These are phyloP conservation scores for Chrysomallon squamiferum DNA, from an alignment of 1,140 invertebrate species.

Conservation along the genomic window DNA sequence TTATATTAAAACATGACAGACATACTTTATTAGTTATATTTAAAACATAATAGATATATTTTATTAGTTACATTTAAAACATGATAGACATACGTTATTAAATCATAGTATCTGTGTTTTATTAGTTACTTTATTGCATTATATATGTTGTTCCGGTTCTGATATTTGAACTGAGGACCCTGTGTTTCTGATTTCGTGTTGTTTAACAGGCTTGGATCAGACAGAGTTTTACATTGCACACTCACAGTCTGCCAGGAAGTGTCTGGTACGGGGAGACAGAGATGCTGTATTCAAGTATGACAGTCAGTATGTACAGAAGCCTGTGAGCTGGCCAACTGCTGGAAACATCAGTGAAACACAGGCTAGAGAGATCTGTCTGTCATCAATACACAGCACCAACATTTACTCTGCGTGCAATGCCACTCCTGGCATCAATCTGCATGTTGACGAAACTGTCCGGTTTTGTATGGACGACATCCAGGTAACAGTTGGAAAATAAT, in stretches of 20 bases:
- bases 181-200: too few relatives aligned
- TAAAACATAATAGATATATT: too few relatives aligned
- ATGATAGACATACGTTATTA: too few relatives aligned
- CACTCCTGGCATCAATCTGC: constrained; percentile 5
- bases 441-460: constrained; percentile 18
- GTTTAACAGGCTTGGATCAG: constrained; percentile 38
- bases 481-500: too few relatives aligned
- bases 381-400: constrained; percentile 13
- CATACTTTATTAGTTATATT: too few relatives aligned
- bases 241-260: constrained; percentile 2
- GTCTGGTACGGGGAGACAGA: constrained; percentile 13
- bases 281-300: constrained; percentile 30
- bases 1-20: too few relatives aligned
- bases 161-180: too few relatives aligned
- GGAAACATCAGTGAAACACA: constrained; percentile 23
- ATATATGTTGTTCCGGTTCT: too few relatives aligned
- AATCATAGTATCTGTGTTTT: too few relatives aligned
- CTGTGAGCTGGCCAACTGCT: constrained; percentile 29
- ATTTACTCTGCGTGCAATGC: constrained; percentile 25
- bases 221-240: constrained; percentile 13
- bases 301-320: constrained; percentile 19
- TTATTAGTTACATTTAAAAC: too few relatives aligned
- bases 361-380: constrained; percentile 25
- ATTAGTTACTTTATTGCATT: too few relatives aligned
- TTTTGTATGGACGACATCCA: constrained; percentile 38